Evolutionary conservation across 30 jellyfish, hydroid and myxozoan genomes (phyloP).

Genomic region (Turritopsis dohrnii): DNA sequence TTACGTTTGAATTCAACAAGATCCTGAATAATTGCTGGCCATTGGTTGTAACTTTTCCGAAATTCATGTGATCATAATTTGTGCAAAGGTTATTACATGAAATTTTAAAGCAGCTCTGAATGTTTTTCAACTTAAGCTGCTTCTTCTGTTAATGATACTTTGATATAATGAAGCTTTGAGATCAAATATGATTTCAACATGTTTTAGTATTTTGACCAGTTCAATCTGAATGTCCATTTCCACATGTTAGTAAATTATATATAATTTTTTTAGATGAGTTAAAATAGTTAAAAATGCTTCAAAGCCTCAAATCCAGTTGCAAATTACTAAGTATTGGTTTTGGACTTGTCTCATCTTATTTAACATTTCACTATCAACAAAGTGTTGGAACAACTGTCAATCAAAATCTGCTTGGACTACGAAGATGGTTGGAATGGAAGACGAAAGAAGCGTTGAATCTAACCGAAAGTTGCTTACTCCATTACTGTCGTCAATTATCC

Average conservation of each 20-base stretch:
- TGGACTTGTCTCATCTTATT: constrained; percentile 22
- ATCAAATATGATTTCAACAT: too few species aligned
- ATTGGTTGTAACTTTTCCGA: too few species aligned
- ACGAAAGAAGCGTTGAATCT: constrained; percentile 7
- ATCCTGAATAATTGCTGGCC: too few species aligned
- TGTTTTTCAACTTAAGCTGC: too few species aligned
- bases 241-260: neutral
- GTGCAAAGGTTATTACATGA: too few species aligned
- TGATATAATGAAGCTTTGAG: too few species aligned
- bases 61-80: too few species aligned
- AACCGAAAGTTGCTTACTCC: constrained; percentile 17
- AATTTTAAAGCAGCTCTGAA: too few species aligned
- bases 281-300: neutral
- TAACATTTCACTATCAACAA: constrained; percentile 19
- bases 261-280: neutral
- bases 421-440: constrained; percentile 28
- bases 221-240: neutral
- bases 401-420: constrained; percentile 1
- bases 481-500: constrained; percentile 23
- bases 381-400: constrained; percentile 14
- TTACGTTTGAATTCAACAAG: too few species aligned
- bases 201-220: neutral
- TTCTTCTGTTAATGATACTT: too few species aligned
- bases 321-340: constrained; percentile 26
- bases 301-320: constrained; percentile 29